A percentile compares a stretch with the other conserved stretches of the same genome.
phyloP scores from a whole-genome alignment of 2,797 vertebrate species.

The Dromococcyx pavoninus region DNA sequence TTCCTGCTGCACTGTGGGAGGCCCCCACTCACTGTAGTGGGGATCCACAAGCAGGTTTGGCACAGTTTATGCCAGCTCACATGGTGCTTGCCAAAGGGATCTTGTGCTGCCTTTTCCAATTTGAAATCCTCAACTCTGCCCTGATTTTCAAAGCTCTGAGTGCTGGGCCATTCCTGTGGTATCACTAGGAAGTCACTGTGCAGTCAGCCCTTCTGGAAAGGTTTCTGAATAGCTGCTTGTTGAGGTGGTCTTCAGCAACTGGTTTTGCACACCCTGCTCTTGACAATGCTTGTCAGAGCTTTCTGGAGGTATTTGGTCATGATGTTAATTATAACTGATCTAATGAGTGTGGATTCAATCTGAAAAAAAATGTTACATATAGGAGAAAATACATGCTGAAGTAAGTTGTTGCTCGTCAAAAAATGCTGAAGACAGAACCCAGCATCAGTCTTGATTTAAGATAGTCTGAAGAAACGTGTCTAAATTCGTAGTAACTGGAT shows the following conservation, averaged over 20 bases:
- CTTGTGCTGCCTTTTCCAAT: accelerated
- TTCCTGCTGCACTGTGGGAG: neutral
- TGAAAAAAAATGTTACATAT: neutral
- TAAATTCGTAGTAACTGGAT: neutral
- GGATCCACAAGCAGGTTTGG: neutral
- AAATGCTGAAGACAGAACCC: neutral
- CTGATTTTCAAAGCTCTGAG: neutral
- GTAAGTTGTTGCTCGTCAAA: neutral
- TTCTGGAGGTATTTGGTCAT: neutral
- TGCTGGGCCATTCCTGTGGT: neutral
- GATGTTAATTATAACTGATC: neutral
- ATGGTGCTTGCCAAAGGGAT: neutral
- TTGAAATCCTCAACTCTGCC: neutral
- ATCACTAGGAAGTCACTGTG: neutral
- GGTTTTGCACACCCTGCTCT: neutral
- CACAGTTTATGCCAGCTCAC: neutral
- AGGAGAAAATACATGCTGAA: neutral
- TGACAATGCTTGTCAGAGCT: neutral
- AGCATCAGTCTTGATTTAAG: neutral
- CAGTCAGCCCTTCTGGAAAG: neutral
- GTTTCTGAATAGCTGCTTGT: neutral
- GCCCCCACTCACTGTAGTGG: neutral
- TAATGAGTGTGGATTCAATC: neutral
- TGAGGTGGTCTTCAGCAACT: neutral
- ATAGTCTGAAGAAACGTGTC: neutral